Evolutionary conservation across 2,797 vertebrate genomes (phyloP).

Genomic region (Salmo trutta): DNA sequence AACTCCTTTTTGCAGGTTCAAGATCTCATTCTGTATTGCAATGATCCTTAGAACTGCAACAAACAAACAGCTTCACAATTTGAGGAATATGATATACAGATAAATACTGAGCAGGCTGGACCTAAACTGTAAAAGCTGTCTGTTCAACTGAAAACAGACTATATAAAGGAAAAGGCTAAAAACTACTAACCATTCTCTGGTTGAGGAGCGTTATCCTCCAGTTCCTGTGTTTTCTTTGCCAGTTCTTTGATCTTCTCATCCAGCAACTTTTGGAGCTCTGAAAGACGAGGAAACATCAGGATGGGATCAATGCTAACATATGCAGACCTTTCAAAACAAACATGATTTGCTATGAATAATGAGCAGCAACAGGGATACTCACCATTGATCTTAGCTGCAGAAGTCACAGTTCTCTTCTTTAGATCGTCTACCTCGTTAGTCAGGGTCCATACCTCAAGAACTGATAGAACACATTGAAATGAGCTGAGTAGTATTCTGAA

Average conservation of each 20-base stretch:
- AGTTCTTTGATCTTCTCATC: conserved; percentile 36
- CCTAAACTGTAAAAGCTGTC: background rate
- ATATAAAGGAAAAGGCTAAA: background rate
- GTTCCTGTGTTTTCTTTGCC: conserved; percentile 21
- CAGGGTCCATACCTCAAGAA: conserved; percentile 51
- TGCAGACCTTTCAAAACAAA: background rate
- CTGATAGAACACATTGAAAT: conserved; percentile 30
- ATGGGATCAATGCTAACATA: background rate
- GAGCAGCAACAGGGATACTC: background rate
- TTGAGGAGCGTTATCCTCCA: conserved; percentile 40
- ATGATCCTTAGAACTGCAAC: conserved; percentile 19
- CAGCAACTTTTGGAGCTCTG: conserved; percentile 45
- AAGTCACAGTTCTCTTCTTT: conserved; percentile 27
- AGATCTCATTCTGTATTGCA: conserved; percentile 2
- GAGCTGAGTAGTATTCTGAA: background rate
- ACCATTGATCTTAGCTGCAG: conserved; percentile 44
- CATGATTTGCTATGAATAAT: background rate
- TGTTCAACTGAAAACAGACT: background rate
- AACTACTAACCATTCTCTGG: conserved; percentile 40
- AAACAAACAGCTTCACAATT: background rate
- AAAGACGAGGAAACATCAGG: background rate
- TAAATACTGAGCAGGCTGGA: background rate
- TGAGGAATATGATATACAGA: background rate
- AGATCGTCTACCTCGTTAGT: conserved; percentile 35
- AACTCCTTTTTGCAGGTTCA: background rate